Evolutionary conservation across 2,888 invertebrate genomes (phyloP).

Genomic region (Lepidocyrtoides sp.): DNA sequence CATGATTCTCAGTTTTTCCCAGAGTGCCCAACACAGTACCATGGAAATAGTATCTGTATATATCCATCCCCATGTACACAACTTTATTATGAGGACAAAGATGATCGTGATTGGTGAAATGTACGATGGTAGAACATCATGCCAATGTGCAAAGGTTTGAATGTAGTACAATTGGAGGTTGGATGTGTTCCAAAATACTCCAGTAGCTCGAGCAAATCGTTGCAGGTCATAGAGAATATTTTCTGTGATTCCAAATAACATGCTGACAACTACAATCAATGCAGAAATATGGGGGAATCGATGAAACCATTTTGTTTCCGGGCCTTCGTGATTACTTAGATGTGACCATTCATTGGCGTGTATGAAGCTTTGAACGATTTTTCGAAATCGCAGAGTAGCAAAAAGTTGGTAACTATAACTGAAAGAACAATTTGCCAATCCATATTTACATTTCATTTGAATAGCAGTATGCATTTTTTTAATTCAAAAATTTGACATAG

Average conservation of each 20-base stretch:
- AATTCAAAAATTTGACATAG: background rate
- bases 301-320: background rate
- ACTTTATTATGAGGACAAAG: background rate
- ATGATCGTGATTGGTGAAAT: background rate
- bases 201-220: background rate
- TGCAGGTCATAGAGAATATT: constrained; percentile 1
- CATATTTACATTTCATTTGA: background rate
- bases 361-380: background rate
- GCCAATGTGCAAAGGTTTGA: background rate
- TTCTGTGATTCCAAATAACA: background rate
- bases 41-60: constrained; percentile 10
- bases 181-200: background rate
- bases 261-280: background rate
- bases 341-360: background rate
- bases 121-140: background rate
- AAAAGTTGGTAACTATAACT: background rate
- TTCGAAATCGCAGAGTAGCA: background rate
- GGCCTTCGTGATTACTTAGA: background rate
- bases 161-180: background rate
- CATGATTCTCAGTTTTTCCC: background rate
- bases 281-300: background rate
- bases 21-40: background rate
- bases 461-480: background rate
- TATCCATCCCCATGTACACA: constrained; percentile 17
- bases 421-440: background rate